These are phyloP conservation scores for Choristoneura rosaceana DNA, from an alignment of 2,888 invertebrate genomes.

Conservation along the genomic window DNA sequence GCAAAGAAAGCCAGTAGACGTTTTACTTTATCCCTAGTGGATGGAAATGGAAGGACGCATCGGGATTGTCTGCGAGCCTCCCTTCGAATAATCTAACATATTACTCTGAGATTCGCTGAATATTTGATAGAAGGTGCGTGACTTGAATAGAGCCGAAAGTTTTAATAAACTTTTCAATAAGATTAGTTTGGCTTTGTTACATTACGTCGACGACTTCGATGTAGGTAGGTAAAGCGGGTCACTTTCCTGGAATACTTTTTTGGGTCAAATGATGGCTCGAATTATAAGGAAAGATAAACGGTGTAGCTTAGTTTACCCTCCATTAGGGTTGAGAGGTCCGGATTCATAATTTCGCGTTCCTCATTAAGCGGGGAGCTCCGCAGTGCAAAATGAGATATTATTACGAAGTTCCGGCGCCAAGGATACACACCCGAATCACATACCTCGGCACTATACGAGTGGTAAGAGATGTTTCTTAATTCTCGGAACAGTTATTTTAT, in stretches of 20 bases:
- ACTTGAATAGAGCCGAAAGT: conserved; percentile 48
- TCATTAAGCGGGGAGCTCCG: conserved; percentile 62
- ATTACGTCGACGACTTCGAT: neutral
- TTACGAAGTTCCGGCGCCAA: conserved; percentile 60
- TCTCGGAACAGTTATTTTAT: conserved; percentile 29
- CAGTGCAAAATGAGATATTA: conserved; percentile 66
- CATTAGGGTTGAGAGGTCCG: conserved; percentile 60
- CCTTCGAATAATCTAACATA: conserved; percentile 56
- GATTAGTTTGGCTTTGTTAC: conserved; percentile 21
- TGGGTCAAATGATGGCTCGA: conserved; percentile 54
- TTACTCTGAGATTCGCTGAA: conserved; percentile 58
- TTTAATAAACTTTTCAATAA: conserved; percentile 39
- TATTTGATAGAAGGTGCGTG: conserved; percentile 58
- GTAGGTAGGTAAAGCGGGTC: conserved; percentile 26
- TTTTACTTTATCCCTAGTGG: conserved; percentile 52
- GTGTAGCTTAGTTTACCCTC: conserved; percentile 53
- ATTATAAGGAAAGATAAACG: conserved; percentile 56
- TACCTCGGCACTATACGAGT: conserved; percentile 30
- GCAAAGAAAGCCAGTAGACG: conserved; percentile 54
- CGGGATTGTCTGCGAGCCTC: conserved; percentile 48
- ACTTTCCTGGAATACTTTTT: conserved; percentile 42
- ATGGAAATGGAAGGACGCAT: conserved; percentile 58
- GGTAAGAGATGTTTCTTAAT: conserved; percentile 33
- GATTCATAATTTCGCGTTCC: conserved; percentile 67
- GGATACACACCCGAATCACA: conserved; percentile 55